Conservation (phyloP, 2,888 invertebrate species). For the Ophion obscuratus region DNA sequence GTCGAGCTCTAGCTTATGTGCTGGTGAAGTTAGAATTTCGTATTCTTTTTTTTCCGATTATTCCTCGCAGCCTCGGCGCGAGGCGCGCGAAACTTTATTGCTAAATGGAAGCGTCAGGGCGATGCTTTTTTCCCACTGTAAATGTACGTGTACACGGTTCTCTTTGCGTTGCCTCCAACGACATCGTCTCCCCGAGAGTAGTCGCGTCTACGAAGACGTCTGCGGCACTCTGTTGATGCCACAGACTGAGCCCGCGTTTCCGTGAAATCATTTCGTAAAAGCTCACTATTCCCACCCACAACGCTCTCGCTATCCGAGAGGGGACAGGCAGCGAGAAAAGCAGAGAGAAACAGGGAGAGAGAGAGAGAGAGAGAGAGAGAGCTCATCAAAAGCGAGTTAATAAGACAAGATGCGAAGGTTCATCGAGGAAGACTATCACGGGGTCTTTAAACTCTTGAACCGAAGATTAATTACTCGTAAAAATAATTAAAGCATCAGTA, state of each 20-base stretch:
- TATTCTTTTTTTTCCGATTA: constrained; percentile 37
- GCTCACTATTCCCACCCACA: constrained; percentile 62
- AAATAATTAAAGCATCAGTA: no score
- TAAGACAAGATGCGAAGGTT: background rate
- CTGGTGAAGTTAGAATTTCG: background rate
- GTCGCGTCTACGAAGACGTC: constrained; percentile 60
- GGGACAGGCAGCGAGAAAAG: constrained; percentile 1
- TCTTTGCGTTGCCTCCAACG: constrained; percentile 15
- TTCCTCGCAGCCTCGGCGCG: constrained; percentile 18
- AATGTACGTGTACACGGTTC: background rate
- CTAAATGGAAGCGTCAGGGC: background rate
- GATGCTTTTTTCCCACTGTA: constrained; percentile 6
- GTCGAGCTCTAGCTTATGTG: background rate
- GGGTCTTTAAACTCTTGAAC: no score
- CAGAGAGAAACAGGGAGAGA: background rate
- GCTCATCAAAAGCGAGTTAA: constrained; percentile 7
- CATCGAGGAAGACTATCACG: background rate
- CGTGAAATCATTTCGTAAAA: constrained; percentile 64
- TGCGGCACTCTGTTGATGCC: constrained; percentile 42
- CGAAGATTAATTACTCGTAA: no score
- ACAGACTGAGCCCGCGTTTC: constrained; percentile 41
- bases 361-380: constrained; percentile 1
- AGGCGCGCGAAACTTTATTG: constrained; percentile 18
- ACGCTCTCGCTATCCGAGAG: constrained; percentile 9
- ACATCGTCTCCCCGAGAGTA: constrained; percentile 34